phyloP scores from a whole-genome alignment of 2,113 vertebrate species.

The Carassius gibelio region DNA sequence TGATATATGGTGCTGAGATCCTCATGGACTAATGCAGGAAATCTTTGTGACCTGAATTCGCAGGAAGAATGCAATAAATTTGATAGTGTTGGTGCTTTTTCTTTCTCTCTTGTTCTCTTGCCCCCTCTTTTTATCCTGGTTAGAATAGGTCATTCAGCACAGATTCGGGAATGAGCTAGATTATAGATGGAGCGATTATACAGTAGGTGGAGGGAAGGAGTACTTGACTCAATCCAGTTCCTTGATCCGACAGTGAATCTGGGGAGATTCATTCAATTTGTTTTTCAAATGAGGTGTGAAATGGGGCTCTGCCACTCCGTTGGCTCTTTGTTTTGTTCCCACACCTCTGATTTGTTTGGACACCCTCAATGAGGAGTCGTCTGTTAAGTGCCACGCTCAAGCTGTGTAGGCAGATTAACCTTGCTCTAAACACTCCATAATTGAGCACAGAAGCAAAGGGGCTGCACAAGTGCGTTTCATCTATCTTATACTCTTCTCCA shows the following conservation, averaged over 20 bases:
- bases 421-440: conserved; percentile 22
- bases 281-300: conserved; percentile 78
- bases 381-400: conserved; percentile 38
- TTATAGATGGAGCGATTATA: conserved; percentile 30
- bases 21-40: conserved; percentile 55
- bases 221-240: conserved; percentile 65
- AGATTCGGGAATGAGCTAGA: conserved; percentile 49
- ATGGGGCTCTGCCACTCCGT: conserved; percentile 37
- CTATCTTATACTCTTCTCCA: neutral
- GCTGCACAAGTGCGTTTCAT: conserved; percentile 1
- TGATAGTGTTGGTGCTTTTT: conserved; percentile 5
- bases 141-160: conserved; percentile 25
- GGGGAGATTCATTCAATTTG: conserved; percentile 75
- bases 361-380: conserved; percentile 33
- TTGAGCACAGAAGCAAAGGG: conserved; percentile 32
- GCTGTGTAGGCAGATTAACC: conserved; percentile 35
- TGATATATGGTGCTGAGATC: conserved; percentile 55
- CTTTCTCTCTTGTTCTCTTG: neutral
- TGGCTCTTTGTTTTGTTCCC: conserved; percentile 49
- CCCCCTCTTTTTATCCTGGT: conserved; percentile 12
- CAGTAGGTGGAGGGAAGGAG: conserved; percentile 18
- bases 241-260: conserved; percentile 59
- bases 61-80: conserved; percentile 51
- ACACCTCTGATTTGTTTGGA: conserved; percentile 56
- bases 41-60: conserved; percentile 59